These are phyloP conservation scores for Beroe ovata DNA, from an alignment of 37 sponge, comb jelly and placozoan genomes.

Conservation along the genomic window DNA sequence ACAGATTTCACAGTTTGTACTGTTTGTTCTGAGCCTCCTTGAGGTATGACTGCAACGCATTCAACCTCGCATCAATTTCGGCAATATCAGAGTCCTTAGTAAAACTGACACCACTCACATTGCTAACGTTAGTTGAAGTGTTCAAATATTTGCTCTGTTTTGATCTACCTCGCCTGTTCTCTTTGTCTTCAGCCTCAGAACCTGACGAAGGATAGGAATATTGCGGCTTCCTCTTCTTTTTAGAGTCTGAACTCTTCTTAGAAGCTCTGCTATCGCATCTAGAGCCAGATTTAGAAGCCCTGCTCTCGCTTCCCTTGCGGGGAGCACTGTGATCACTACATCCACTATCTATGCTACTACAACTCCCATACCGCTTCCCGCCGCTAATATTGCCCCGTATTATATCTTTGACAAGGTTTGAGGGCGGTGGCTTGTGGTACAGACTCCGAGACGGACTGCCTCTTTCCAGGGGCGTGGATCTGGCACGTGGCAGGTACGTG, in stretches of 20 bases:
- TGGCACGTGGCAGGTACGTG: conserved; percentile 43
- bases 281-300: neutral
- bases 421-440: conserved; percentile 53
- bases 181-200: conserved; percentile 4
- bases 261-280: neutral
- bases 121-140: neutral
- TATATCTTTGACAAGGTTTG: conserved; percentile 19
- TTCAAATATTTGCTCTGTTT: conserved; percentile 26
- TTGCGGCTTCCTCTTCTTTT: neutral
- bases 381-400: neutral
- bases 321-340: neutral
- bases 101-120: conserved; percentile 28
- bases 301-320: neutral
- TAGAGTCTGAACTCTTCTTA: neutral
- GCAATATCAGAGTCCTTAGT: conserved; percentile 64
- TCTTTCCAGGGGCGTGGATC: conserved; percentile 33
- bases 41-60: conserved; percentile 58
- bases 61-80: conserved; percentile 40
- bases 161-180: neutral
- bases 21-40: conserved; percentile 58
- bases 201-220: conserved; percentile 12
- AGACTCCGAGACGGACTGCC: conserved; percentile 3
- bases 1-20: neutral
- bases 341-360: conserved; percentile 23
- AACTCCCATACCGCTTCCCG: conserved; percentile 1